Percentiles rank a stretch among this genome's conserved stretches.
Evolutionary conservation across 1,140 invertebrate species (phyloP).

Genomic region (Danaus plexippus): DNA sequence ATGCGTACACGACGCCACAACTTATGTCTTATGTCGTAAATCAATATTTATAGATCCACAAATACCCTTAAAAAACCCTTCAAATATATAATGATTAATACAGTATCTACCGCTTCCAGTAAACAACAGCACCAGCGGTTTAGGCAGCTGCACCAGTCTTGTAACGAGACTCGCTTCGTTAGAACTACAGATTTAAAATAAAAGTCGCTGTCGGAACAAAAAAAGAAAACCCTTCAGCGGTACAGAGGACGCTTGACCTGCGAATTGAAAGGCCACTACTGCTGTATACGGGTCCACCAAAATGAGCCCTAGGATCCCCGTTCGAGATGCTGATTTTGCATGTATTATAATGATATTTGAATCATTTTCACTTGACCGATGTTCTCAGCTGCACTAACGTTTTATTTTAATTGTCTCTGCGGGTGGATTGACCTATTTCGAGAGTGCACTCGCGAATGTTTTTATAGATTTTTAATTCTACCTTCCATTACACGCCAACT

Average conservation of each 20-base stretch:
- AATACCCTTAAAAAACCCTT: constrained; percentile 7
- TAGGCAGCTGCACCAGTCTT: constrained; percentile 38
- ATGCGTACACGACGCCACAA: constrained; percentile 25
- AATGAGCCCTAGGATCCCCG: constrained; percentile 27
- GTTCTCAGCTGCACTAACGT: constrained; percentile 34
- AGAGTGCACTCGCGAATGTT: constrained; percentile 47
- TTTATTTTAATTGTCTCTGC: constrained; percentile 66
- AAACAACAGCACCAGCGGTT: constrained; percentile 14
- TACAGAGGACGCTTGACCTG: constrained; percentile 45
- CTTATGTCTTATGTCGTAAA: constrained; percentile 39
- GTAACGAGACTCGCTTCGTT: constrained; percentile 58
- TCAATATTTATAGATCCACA: constrained; percentile 20
- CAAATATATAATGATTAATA: constrained; percentile 19
- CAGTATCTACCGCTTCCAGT: constrained; percentile 3
- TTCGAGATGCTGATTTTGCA: constrained; percentile 35
- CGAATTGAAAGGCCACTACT: constrained; percentile 29
- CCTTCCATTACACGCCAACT: too few relatives aligned
- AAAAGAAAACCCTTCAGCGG: constrained; percentile 49
- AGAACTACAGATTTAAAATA: constrained; percentile 63
- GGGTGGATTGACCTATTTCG: constrained; percentile 63
- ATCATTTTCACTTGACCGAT: constrained; percentile 24
- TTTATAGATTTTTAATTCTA: constrained; percentile 25
- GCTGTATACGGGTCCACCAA: constrained; percentile 24
- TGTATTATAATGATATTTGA: constrained; percentile 13
- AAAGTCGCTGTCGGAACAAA: constrained; percentile 50